Percentiles rank a stretch among this genome's conserved stretches.
phyloP scores from a whole-genome alignment of 1,140 invertebrate genomes.

The Cherax quadricarinatus region DNA sequence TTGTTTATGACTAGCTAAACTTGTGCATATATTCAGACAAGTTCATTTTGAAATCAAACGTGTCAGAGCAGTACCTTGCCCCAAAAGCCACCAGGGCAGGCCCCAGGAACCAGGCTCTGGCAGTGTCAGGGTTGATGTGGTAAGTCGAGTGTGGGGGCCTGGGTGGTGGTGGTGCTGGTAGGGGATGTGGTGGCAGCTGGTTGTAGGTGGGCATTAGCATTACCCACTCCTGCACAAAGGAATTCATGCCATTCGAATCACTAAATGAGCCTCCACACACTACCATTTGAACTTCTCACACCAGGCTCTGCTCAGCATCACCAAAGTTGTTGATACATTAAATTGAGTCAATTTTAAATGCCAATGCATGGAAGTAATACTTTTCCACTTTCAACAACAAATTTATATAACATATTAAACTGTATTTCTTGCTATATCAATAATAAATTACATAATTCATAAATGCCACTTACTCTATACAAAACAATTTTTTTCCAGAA shows the following conservation, averaged over 20 bases:
- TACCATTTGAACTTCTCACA: background rate
- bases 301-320: background rate
- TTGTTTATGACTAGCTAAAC: too few relatives aligned
- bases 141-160: background rate
- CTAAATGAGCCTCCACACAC: background rate
- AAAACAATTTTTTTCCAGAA: too few relatives aligned
- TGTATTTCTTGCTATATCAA: background rate
- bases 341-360: too few relatives aligned
- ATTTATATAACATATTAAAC: too few relatives aligned
- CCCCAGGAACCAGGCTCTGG: slow-evolving; percentile 51
- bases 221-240: slow-evolving; percentile 64
- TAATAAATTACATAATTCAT: too few relatives aligned
- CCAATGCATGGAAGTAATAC: too few relatives aligned
- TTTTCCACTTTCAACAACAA: too few relatives aligned
- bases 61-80: slow-evolving; percentile 30
- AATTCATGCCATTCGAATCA: slow-evolving; percentile 67
- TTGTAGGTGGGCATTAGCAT: slow-evolving; percentile 63
- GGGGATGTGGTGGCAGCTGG: background rate
- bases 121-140: background rate
- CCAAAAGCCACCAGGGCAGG: slow-evolving; percentile 35
- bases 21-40: too few relatives aligned
- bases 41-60: too few relatives aligned
- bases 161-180: background rate
- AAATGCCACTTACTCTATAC: too few relatives aligned
- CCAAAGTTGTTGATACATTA: too few relatives aligned